Percentiles rank a stretch among this genome's conserved stretches.
phyloP scores from a whole-genome alignment of 1,140 invertebrate species.

The Drosophila lowei region DNA sequence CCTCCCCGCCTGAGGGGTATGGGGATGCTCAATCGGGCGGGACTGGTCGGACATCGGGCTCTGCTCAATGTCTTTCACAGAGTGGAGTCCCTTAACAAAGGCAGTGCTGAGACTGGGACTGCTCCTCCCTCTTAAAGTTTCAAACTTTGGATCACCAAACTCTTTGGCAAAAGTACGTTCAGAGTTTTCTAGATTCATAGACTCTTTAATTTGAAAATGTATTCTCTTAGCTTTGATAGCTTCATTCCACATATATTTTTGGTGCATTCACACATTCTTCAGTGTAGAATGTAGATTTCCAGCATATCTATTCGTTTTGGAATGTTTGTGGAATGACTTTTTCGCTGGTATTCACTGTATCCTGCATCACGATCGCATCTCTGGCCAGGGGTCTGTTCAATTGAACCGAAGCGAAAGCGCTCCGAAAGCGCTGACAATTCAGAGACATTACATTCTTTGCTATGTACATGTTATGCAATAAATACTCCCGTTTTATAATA shows the following conservation, averaged over 20 bases:
- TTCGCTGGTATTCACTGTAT: neutral
- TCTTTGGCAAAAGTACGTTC: no score
- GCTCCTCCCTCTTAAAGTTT: no score
- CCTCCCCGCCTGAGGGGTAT: neutral
- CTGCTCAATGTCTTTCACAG: conserved; percentile 7
- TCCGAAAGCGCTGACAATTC: conserved; percentile 45
- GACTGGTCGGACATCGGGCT: neutral
- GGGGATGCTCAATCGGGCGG: conserved; percentile 56
- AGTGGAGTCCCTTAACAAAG: conserved; percentile 1
- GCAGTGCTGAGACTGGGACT: no score
- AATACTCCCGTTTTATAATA: conserved; percentile 78
- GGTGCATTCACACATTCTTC: no score
- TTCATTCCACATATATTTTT: neutral
- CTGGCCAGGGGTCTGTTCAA: conserved; percentile 3
- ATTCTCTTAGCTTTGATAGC: no score
- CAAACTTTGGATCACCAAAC: no score
- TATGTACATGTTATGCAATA: conserved; percentile 70
- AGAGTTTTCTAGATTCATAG: no score
- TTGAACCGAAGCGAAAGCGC: conserved; percentile 32
- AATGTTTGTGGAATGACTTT: no score
- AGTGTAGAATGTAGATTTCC: no score
- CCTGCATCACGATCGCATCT: neutral
- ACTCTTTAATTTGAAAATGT: no score
- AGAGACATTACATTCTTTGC: conserved; percentile 36
- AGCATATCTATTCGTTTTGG: no score